phyloP scores from a whole-genome alignment of 2,888 invertebrate genomes.

The Drosophila colorata region DNA sequence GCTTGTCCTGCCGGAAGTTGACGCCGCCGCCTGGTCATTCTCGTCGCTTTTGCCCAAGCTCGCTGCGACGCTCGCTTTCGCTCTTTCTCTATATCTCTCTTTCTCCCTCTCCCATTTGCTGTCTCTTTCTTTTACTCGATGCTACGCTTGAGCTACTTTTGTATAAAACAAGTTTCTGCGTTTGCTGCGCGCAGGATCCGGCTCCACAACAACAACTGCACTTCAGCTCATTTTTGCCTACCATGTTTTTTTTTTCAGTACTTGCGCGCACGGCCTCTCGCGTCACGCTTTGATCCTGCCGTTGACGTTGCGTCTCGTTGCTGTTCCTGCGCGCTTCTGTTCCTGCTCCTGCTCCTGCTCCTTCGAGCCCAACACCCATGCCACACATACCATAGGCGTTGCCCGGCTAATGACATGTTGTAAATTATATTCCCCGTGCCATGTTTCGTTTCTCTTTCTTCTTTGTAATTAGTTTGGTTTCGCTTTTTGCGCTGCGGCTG shows the following conservation, averaged over 20 bases:
- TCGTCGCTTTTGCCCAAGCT: constrained; percentile 72
- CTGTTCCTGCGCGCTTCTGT: constrained; percentile 9
- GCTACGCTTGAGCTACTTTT: constrained; percentile 66
- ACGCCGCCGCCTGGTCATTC: constrained; percentile 77
- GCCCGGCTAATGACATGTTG: constrained; percentile 79
- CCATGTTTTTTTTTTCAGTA: constrained; percentile 51
- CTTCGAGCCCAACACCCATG: constrained; percentile 35
- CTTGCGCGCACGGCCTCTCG: constrained; percentile 54
- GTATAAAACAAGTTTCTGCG: constrained; percentile 67
- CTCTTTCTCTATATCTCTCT: constrained; percentile 19
- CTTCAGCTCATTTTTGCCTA: constrained; percentile 43
- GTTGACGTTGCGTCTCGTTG: constrained; percentile 27
- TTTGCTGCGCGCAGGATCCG: constrained; percentile 59
- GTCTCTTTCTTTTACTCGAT: constrained; percentile 22
- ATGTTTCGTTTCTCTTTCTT: constrained; percentile 33
- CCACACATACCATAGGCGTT: constrained; percentile 66
- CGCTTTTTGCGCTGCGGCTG: constrained; percentile 34
- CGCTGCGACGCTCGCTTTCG: constrained; percentile 41
- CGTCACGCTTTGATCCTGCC: constrained; percentile 81
- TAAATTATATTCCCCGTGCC: constrained; percentile 66
- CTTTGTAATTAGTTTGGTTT: constrained; percentile 62
- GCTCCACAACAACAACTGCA: constrained; percentile 59
- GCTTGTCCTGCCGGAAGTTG: constrained; percentile 78
- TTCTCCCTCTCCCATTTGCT: constrained; percentile 3
- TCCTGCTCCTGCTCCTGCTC: constrained; percentile 10